These are phyloP conservation scores for Drosophila borborema DNA, from an alignment of 2,888 invertebrate genomes.

Conservation along the genomic window DNA sequence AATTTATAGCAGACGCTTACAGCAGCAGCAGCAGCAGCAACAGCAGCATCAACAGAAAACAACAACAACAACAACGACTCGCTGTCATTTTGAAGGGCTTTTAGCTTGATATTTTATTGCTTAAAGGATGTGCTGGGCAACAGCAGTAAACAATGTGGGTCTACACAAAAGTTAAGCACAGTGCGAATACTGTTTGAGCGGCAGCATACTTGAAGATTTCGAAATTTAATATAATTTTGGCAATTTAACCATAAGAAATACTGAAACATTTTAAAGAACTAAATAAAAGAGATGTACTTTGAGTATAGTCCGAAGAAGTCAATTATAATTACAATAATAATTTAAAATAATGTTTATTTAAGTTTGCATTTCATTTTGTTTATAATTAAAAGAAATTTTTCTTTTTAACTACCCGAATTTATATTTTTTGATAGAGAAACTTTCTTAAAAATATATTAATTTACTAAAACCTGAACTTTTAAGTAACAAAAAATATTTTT, in stretches of 20 bases:
- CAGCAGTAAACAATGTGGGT: conserved; percentile 55
- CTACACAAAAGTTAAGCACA: conserved; percentile 4
- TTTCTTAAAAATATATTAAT: too few species aligned
- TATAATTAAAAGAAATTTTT: too few species aligned
- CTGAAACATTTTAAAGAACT: neutral
- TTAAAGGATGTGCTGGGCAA: conserved; percentile 64
- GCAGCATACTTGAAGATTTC: neutral
- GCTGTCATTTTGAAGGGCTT: conserved; percentile 75
- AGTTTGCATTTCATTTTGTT: too few species aligned
- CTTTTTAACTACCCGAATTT: too few species aligned
- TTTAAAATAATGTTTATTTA: too few species aligned
- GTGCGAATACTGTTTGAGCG: neutral
- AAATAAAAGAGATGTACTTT: neutral
- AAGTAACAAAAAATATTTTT: too few species aligned
- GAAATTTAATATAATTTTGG: neutral
- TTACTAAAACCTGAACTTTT: neutral
- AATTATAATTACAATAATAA: too few species aligned
- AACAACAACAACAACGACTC: conserved; percentile 44
- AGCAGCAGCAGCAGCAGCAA: conserved; percentile 43
- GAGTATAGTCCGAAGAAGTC: too few species aligned
- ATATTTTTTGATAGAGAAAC: too few species aligned
- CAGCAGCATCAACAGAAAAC: conserved; percentile 23
- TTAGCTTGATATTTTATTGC: conserved; percentile 77
- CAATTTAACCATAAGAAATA: neutral
- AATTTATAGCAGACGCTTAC: conserved; percentile 71